Conservation (phyloP, 1,140 invertebrate genomes). For the Varroa destructor region DNA sequence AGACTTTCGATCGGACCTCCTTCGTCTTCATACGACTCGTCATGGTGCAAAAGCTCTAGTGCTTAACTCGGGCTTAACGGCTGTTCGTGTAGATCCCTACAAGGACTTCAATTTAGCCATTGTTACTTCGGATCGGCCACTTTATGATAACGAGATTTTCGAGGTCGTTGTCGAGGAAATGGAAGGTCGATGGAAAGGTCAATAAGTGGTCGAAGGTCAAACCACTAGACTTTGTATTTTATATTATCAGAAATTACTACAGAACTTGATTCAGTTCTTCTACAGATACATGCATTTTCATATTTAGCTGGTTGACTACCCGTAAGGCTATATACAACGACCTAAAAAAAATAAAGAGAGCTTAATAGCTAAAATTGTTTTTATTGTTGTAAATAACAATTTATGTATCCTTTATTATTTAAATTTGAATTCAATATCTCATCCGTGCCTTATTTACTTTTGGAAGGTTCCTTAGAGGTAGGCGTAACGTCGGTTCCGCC, state of each 20-base stretch:
- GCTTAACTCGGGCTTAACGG: slow-evolving; percentile 69
- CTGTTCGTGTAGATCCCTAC: slow-evolving; percentile 63
- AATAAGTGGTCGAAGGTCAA: slow-evolving; percentile 59
- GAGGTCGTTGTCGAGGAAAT: slow-evolving; percentile 79
- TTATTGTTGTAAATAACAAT: too few relatives aligned
- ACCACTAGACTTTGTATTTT: slow-evolving; percentile 29
- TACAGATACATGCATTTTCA: background rate
- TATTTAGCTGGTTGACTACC: background rate
- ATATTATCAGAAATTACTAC: slow-evolving; percentile 30
- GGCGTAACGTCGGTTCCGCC: slow-evolving; percentile 72
- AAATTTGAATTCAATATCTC: slow-evolving; percentile 27
- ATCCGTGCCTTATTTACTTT: slow-evolving; percentile 32
- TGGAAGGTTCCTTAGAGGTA: slow-evolving; percentile 31
- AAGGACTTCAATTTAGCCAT: slow-evolving; percentile 89
- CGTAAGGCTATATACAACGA: too few relatives aligned
- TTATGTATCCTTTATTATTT: too few relatives aligned
- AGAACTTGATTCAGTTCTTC: background rate
- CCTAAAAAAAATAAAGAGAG: too few relatives aligned
- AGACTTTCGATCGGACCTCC: slow-evolving; percentile 50
- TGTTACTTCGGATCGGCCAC: slow-evolving; percentile 69
- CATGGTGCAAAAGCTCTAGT: slow-evolving; percentile 78
- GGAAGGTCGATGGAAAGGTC: slow-evolving; percentile 79
- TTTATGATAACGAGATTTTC: slow-evolving; percentile 79
- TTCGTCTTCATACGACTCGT: slow-evolving; percentile 65
- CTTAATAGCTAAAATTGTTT: too few relatives aligned